These are phyloP conservation scores for Drosophila triauraria DNA, from an alignment of 1,140 invertebrate species.

Conservation along the genomic window DNA sequence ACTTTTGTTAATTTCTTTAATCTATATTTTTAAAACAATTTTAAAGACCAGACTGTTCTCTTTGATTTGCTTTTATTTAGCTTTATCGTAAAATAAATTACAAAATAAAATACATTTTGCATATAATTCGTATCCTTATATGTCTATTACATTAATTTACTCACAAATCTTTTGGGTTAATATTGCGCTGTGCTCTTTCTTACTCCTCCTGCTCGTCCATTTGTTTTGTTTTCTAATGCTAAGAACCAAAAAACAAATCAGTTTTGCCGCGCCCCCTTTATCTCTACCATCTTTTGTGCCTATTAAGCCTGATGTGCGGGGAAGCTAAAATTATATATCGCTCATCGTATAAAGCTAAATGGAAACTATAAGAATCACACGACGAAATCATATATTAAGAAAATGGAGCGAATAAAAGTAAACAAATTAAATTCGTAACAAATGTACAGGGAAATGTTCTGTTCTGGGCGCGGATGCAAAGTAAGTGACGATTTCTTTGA, in stretches of 20 bases:
- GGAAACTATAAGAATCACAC: conserved; percentile 67
- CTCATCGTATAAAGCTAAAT: conserved; percentile 47
- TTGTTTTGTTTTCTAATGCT: conserved; percentile 57
- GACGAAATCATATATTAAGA: conserved; percentile 45
- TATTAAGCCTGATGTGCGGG: conserved; percentile 27
- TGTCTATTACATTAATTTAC: conserved; percentile 71
- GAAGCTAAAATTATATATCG: conserved; percentile 33
- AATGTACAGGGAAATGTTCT: conserved; percentile 53
- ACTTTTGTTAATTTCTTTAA: too few species aligned
- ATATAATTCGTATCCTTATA: conserved; percentile 74
- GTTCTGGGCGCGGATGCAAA: conserved; percentile 29
- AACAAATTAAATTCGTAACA: conserved; percentile 73
- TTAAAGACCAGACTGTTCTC: conserved; percentile 8
- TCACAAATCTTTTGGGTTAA: conserved; percentile 79
- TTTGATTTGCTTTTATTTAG: conserved; percentile 74
- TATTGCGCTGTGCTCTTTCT: conserved; percentile 68
- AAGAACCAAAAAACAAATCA: conserved; percentile 53
- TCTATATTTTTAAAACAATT: too few species aligned
- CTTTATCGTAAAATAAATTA: conserved; percentile 81
- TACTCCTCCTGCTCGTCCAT: conserved; percentile 16
- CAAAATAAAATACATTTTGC: conserved; percentile 79
- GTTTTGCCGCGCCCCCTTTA: conserved; percentile 42
- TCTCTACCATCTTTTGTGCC: conserved; percentile 39
- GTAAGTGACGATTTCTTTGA: conserved; percentile 48
- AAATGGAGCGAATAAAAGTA: conserved; percentile 16